phyloP scores from a whole-genome alignment of 2,113 vertebrate genomes.

The Alethe castanea region DNA sequence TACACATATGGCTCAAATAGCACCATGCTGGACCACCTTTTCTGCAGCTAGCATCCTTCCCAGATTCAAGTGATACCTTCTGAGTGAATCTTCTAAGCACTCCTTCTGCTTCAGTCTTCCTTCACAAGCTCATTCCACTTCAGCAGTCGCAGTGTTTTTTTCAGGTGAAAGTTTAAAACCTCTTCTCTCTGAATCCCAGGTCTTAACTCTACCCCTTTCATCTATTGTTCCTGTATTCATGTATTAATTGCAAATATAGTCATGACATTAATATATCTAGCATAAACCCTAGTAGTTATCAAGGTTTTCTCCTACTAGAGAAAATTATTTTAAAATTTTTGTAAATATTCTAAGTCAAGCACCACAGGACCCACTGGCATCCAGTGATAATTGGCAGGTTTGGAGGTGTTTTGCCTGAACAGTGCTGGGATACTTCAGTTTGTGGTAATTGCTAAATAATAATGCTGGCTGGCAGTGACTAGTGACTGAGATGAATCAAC shows the following conservation, averaged over 20 bases:
- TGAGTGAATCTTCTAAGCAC: background rate
- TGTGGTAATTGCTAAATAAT: background rate
- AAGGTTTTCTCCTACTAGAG: background rate
- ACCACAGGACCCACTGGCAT: background rate
- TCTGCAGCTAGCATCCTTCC: background rate
- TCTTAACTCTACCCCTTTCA: background rate
- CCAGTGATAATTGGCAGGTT: background rate
- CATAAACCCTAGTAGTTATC: background rate
- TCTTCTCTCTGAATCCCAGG: background rate
- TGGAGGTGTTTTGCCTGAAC: background rate
- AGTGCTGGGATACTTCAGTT: background rate
- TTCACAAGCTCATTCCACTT: background rate
- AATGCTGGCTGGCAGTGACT: background rate
- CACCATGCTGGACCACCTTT: background rate
- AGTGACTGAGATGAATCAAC: background rate
- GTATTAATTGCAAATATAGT: background rate
- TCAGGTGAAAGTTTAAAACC: background rate
- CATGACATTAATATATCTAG: background rate
- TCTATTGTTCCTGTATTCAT: fast-evolving
- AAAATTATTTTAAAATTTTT: background rate
- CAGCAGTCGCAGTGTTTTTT: background rate
- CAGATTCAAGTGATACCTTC: background rate
- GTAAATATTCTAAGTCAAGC: background rate
- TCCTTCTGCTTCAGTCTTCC: background rate
- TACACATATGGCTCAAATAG: fast-evolving